Evolutionary conservation across 2,797 vertebrate genomes (phyloP).

Genomic region (Cyclura pinguis): DNA sequence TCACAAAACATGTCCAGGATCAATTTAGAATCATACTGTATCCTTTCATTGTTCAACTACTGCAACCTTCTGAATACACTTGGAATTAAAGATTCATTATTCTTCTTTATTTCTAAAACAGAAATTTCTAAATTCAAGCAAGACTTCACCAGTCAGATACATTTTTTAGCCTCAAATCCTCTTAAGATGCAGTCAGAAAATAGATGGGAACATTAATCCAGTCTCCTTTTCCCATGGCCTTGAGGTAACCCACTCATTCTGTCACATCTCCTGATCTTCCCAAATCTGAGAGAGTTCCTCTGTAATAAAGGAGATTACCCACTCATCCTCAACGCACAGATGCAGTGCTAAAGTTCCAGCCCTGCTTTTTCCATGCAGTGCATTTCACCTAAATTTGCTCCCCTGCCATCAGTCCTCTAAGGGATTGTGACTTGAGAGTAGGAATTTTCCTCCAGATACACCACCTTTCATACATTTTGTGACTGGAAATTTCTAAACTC

Average conservation of each 20-base stretch:
- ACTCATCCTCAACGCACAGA: no score
- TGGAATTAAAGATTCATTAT: neutral
- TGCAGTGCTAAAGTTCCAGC: neutral
- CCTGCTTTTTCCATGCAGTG: neutral
- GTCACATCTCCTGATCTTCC: neutral
- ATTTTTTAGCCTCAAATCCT: neutral
- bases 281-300: neutral
- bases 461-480: neutral
- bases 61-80: neutral
- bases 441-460: neutral
- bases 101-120: neutral
- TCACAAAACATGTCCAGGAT: neutral
- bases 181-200: neutral
- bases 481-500: neutral
- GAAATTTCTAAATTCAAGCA: neutral
- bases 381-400: neutral
- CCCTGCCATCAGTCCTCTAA: neutral
- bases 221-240: neutral
- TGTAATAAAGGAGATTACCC: neutral
- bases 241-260: neutral
- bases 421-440: neutral
- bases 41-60: neutral
- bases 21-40: neutral
- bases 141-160: neutral
- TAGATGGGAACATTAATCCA: neutral